Base-by-base conservation (phyloP, 2,888 invertebrate species). In the Diaperis boleti region DNA sequence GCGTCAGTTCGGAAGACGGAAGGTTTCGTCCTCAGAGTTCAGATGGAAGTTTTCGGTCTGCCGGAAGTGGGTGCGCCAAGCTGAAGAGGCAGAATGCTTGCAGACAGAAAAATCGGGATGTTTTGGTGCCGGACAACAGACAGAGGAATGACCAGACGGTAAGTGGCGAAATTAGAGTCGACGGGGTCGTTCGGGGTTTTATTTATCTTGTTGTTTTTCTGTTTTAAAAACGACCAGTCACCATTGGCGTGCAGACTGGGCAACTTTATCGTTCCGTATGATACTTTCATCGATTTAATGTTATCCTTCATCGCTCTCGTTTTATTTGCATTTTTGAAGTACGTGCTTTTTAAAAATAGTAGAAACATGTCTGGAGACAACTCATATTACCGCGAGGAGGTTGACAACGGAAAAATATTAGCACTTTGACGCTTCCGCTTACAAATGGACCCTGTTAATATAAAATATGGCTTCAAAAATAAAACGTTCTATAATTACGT, bases 61-160 rank as follows among this genome's bases (percentile, higher is more conserved):
- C 76, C 71, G 78, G 78, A 66, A 74, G 79, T 60, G 78, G 76
- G 59, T 79, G 78, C 71, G 74, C 78, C 69, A 81, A 81, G 74
- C 65, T 81, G 73, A 80, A 78, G 68, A 71, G 81, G 17, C 78
- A 80, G 59, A 81, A 81, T 75, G 81, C 81, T 17, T 78, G 78
- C 69, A 72, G 81, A 59, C 81, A 80, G 64, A 80, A 81, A 64
- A 72, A 68, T 49, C 70, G 81, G 13, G 77, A 78, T 42, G 62
- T 67, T 11, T 64, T 69, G 35, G 29, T 65, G 10, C 56, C 44
- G 35, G 74, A 69, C 33, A 65, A 55, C 31, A 62, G 73, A 41
- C 66, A 68, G 14, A 62, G 64, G 29, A 35, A 59, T 18, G 71
- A 70, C 10, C 49, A 67, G 45, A 67, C 74, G 73, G 76, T 76